phyloP scores from a whole-genome alignment of 2,113 vertebrate genomes.

The Marcusenius ussheri region DNA sequence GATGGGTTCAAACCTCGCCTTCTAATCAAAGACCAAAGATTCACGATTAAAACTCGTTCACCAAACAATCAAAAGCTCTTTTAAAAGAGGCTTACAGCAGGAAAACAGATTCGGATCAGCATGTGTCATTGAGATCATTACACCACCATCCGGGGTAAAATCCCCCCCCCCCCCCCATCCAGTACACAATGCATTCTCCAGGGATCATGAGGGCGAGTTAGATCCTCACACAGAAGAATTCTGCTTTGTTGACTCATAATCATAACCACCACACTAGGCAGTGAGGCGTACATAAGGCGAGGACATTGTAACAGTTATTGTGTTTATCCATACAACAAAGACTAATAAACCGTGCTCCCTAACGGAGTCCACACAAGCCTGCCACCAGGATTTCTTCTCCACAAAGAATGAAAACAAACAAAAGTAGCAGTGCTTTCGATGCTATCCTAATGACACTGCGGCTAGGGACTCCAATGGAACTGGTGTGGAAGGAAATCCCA shows the following conservation, averaged over 20 bases:
- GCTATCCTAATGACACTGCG: background rate
- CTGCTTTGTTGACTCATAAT: slow-evolving; percentile 1
- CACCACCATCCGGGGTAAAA: background rate
- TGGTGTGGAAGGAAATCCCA: background rate
- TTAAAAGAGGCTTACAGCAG: background rate
- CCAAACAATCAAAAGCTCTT: background rate
- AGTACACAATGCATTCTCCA: background rate
- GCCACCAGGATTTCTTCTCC: background rate
- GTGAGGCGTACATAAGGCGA: background rate
- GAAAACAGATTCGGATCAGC: background rate
- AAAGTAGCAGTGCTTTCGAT: background rate
- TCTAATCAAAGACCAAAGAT: background rate
- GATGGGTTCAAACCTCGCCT: background rate
- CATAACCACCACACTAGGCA: background rate
- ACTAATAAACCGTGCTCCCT: background rate
- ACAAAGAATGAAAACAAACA: background rate
- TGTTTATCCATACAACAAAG: background rate
- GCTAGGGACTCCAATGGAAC: background rate
- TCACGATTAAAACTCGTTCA: background rate
- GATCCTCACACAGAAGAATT: background rate
- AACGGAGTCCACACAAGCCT: background rate
- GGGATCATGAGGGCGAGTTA: background rate
- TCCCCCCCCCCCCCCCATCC: background rate
- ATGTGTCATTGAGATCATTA: background rate
- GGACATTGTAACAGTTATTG: background rate